Conservation (phyloP, 2,797 vertebrate genomes). For the Falco novaeseelandiae region DNA sequence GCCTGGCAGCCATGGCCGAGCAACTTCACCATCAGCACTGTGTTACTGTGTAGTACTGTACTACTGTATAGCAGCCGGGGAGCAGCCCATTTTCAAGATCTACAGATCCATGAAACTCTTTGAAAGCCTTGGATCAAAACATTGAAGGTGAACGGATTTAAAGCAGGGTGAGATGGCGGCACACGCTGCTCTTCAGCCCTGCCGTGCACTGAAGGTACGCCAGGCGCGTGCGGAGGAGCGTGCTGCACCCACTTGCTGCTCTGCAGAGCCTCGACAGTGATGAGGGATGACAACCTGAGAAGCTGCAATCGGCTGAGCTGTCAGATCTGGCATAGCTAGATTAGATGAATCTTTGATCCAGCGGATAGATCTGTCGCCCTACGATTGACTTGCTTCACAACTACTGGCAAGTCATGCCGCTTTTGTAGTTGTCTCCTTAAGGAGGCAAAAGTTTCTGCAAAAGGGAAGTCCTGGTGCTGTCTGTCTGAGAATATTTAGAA, state of each 20-base stretch:
- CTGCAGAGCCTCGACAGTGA: background rate
- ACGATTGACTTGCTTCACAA: rapidly evolving
- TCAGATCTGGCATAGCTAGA: background rate
- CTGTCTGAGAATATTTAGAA: background rate
- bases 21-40: background rate
- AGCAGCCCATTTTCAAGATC: background rate
- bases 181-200: background rate
- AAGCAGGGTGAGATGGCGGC: background rate
- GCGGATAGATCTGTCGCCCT: background rate
- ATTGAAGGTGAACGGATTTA: background rate
- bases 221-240: background rate
- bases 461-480: background rate
- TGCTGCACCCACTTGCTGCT: background rate
- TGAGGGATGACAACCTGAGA: background rate
- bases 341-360: background rate
- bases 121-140: background rate
- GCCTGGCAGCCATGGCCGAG: background rate
- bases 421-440: background rate
- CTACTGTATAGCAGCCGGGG: background rate
- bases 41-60: background rate
- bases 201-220: rapidly evolving
- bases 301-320: background rate
- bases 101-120: background rate
- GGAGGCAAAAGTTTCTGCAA: background rate
- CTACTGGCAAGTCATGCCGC: background rate